Percentiles rank a stretch among this genome's conserved stretches.
These are phyloP conservation scores for Diorhabda elongata DNA, from an alignment of 1,140 invertebrate species.

Conservation along the genomic window DNA sequence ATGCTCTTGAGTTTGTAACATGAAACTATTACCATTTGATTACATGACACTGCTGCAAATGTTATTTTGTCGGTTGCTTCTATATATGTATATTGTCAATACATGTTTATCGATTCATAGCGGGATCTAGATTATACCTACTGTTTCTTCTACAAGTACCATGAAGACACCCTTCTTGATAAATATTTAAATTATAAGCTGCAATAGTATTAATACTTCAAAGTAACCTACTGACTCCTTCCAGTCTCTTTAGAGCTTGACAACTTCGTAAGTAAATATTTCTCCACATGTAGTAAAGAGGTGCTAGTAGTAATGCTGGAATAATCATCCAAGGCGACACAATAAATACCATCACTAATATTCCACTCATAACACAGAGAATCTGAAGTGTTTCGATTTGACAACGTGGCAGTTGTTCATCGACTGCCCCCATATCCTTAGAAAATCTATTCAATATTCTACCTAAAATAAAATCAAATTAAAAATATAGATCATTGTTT, in stretches of 20 bases:
- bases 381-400: slow-evolving; percentile 73
- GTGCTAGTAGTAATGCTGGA: slow-evolving; percentile 62
- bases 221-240: slow-evolving; percentile 56
- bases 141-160: no score
- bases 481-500: not conserved
- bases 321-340: slow-evolving; percentile 70
- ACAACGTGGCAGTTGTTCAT: slow-evolving; percentile 74
- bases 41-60: no score
- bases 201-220: no score
- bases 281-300: slow-evolving; percentile 69
- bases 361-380: slow-evolving; percentile 49
- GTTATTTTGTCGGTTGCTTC: no score
- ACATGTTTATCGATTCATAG: no score
- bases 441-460: slow-evolving; percentile 71
- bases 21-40: no score
- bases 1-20: no score
- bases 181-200: no score
- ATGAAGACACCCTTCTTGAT: no score
- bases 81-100: no score
- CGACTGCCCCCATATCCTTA: slow-evolving; percentile 74
- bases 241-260: slow-evolving; percentile 79
- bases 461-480: slow-evolving; percentile 43
- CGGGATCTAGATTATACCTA: no score
- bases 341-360: slow-evolving; percentile 62
- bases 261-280: slow-evolving; percentile 77